Base-by-base conservation (phyloP, 2,888 invertebrate genomes). In the Operophtera brumata region DNA sequence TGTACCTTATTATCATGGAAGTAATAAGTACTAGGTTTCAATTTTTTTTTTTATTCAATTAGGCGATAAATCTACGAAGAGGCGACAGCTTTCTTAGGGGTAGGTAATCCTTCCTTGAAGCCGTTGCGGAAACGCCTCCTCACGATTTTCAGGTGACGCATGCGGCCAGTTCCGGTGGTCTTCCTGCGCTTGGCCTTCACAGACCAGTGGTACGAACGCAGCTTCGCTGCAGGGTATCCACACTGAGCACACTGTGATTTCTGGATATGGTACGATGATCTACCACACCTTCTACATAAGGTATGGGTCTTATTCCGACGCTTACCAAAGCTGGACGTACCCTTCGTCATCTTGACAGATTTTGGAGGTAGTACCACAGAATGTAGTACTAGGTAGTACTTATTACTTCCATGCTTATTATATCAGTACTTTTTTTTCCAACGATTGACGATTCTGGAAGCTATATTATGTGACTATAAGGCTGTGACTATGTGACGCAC, bases 221-320 rank as follows among this genome's bases (percentile, higher is more conserved):
- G 93, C 88, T 97, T 97, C 61, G 96, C 96, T 64, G 95, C 94
- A 49, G 99, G 99, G 80, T 99, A 99, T 66, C 98, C 99, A 90
- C 99, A 99, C 81, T 98, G 97, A 41, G 99, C 96, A 91, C 99
- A 99, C 84, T 94, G 93, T 47, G 97, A 97, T 91, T 99, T 99
- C 85, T 99, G 99, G 74, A 99, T 99, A 89, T 99, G 99, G 84
- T 98, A 99, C 0, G 98, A 97, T 46, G 98, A 97, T 68, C 98
- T 94, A 67, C 99, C 99, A 93, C 99, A 99, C 76, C 99, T 94
- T 81, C 99, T 94, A 91, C 99, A 99, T 89, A 99, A 91, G 34
- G 99, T 99, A 93, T 99, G 99, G 80, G 99, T 99, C 96, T 99
- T 99, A 91, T 99, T 99, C 78, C 98, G 97, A 85, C 99, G 96